These are phyloP conservation scores for Crotophaga sulcirostris DNA, from an alignment of 2,113 vertebrate species.

Conservation along the genomic window DNA sequence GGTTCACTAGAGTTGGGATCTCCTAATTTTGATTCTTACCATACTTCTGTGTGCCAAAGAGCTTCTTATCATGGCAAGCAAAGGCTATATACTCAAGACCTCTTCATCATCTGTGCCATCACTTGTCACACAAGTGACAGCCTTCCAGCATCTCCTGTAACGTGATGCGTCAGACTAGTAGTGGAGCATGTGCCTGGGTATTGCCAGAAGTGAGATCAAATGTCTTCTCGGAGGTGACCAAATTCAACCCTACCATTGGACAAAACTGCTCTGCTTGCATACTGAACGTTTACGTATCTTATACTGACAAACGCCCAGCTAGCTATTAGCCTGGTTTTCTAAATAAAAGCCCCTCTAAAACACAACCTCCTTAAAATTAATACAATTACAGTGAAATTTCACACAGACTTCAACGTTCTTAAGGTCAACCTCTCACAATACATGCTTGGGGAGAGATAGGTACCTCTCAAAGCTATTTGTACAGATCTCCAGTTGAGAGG, in stretches of 20 bases:
- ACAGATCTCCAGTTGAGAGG: background rate
- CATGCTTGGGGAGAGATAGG: fast-evolving
- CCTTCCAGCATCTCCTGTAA: background rate
- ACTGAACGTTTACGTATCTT: background rate
- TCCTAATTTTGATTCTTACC: background rate
- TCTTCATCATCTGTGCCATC: background rate
- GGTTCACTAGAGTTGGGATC: background rate
- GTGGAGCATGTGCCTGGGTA: fast-evolving
- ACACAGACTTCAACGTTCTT: background rate
- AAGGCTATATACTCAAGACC: background rate
- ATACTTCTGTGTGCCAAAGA: background rate
- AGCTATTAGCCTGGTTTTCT: background rate
- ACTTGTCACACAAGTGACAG: background rate
- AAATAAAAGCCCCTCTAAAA: background rate
- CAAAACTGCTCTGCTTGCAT: background rate
- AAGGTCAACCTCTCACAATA: background rate
- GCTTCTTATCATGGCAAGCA: background rate
- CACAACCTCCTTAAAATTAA: background rate
- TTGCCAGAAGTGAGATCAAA: background rate
- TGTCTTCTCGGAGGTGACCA: background rate
- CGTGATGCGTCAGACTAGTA: background rate
- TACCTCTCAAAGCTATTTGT: background rate
- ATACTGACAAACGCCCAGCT: background rate
- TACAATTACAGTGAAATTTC: background rate
- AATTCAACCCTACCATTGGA: background rate